Conservation (phyloP, 2,113 vertebrate species). For the Mugil cephalus region DNA sequence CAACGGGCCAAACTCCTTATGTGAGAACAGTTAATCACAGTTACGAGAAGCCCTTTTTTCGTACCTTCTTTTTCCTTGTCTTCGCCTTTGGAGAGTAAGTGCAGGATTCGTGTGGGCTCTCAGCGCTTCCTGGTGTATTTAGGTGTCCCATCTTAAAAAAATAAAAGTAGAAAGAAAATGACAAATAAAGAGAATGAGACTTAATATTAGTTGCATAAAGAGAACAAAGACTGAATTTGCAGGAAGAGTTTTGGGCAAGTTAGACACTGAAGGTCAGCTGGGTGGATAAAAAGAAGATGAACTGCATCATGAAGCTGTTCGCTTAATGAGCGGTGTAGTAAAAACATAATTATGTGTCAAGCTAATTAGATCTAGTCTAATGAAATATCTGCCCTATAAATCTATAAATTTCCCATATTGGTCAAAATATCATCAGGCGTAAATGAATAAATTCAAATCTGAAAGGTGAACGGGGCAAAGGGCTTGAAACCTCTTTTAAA, state of each 20-base stretch:
- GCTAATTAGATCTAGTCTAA: no score
- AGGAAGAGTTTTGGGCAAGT: background rate
- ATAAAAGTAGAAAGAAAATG: background rate
- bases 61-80: conserved; percentile 77
- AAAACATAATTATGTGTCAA: no score
- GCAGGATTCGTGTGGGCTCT: conserved; percentile 21
- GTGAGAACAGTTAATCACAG: background rate
- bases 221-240: background rate
- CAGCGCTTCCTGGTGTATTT: conserved; percentile 10
- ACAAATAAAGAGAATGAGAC: background rate
- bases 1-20: background rate
- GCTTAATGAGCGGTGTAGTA: no score
- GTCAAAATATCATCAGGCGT: background rate
- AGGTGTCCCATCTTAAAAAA: conserved; percentile 51
- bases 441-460: background rate
- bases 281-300: background rate
- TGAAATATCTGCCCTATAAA: no score
- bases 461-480: no score
- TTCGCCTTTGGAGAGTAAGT: conserved; percentile 12
- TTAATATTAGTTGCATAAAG: background rate
- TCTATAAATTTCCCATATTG: background rate
- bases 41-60: background rate
- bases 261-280: background rate
- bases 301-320: no score
- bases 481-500: background rate